phyloP scores from a whole-genome alignment of 2,888 invertebrate genomes.

The Holacanthella duospinosa region DNA sequence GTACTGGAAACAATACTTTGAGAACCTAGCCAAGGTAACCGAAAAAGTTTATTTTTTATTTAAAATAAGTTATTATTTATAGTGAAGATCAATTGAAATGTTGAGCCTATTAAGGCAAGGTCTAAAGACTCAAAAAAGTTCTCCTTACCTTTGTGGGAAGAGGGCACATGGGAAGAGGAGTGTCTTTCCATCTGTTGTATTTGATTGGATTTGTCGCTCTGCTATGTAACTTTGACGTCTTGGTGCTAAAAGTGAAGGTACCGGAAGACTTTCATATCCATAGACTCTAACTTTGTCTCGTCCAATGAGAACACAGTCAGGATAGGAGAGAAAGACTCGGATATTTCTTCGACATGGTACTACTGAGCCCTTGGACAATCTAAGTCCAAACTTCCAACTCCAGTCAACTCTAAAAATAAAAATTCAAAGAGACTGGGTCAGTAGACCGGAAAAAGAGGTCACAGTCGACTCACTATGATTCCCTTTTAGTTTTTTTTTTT shows the following conservation, averaged over 20 bases:
- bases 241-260: slow-evolving; percentile 32
- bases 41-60: neutral
- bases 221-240: slow-evolving; percentile 34
- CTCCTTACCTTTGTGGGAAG: slow-evolving; percentile 33
- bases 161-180: slow-evolving; percentile 31
- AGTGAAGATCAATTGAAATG: neutral
- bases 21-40: slow-evolving; percentile 27
- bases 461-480: no score
- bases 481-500: no score
- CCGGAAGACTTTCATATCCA: slow-evolving; percentile 33
- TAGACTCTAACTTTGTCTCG: slow-evolving; percentile 35
- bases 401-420: slow-evolving; percentile 32
- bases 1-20: slow-evolving; percentile 37
- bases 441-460: no score
- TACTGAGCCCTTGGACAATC: slow-evolving; percentile 23
- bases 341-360: slow-evolving; percentile 32
- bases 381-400: slow-evolving; percentile 32
- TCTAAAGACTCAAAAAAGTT: neutral
- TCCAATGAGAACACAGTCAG: slow-evolving; percentile 28
- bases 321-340: slow-evolving; percentile 25
- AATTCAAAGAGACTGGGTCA: neutral
- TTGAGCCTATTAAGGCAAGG: neutral
- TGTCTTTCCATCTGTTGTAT: slow-evolving; percentile 11
- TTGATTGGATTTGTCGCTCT: slow-evolving; percentile 30
- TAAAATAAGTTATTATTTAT: neutral